Conservation (phyloP, 2,888 invertebrate species). For the Agriopis marginaria region DNA sequence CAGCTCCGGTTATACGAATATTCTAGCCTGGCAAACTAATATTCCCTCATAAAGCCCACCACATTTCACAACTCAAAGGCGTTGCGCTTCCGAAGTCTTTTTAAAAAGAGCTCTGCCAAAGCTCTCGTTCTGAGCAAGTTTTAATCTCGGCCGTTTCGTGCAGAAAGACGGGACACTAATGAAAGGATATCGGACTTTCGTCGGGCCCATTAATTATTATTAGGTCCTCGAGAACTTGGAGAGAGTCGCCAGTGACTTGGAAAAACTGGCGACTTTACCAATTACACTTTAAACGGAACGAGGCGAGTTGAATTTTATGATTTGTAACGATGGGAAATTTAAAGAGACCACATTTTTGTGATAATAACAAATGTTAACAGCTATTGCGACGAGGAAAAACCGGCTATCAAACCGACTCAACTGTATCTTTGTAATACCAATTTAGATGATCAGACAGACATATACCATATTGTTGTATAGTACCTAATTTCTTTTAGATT, state of each 20-base stretch:
- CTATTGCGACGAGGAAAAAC: slow-evolving; percentile 15
- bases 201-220: slow-evolving; percentile 84
- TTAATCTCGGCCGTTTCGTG: slow-evolving; percentile 77
- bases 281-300: slow-evolving; percentile 70
- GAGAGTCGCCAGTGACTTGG: slow-evolving; percentile 78
- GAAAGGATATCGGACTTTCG: slow-evolving; percentile 85
- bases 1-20: slow-evolving; percentile 11
- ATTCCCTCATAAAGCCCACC: slow-evolving; percentile 59
- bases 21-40: slow-evolving; percentile 53
- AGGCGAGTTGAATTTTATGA: slow-evolving; percentile 59
- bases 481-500: too few species aligned
- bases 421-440: slow-evolving; percentile 4
- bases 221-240: slow-evolving; percentile 75
- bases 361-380: slow-evolving; percentile 11
- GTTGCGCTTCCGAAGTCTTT: slow-evolving; percentile 62
- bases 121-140: slow-evolving; percentile 74
- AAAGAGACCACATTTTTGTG: slow-evolving; percentile 24
- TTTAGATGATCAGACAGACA: not conserved
- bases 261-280: slow-evolving; percentile 77
- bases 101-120: slow-evolving; percentile 67
- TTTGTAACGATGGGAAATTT: slow-evolving; percentile 45
- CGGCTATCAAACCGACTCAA: slow-evolving; percentile 1
- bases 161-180: slow-evolving; percentile 76
- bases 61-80: slow-evolving; percentile 71
- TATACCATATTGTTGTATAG: not conserved